Percentiles rank a stretch among this genome's conserved stretches.
Evolutionary conservation across 2,797 vertebrate species (phyloP).

Genomic region (Lacerta bilineata): DNA sequence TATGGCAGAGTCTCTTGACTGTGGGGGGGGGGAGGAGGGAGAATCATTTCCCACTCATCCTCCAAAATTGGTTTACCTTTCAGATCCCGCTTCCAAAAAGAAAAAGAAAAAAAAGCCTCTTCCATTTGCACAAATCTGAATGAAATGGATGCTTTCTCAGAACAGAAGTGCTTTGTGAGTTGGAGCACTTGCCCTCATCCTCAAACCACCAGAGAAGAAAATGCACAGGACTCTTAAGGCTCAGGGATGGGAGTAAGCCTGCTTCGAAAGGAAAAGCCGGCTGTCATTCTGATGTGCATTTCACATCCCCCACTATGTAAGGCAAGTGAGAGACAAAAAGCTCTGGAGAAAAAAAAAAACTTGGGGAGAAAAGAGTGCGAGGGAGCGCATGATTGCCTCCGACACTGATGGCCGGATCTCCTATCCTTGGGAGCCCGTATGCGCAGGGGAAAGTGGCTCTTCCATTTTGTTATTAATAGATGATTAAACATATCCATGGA

Average conservation of each 20-base stretch:
- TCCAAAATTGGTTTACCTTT: not conserved
- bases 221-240: not conserved
- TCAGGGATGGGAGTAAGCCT: conserved; percentile 28
- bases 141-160: not conserved
- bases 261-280: conserved; percentile 24
- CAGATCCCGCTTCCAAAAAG: not conserved
- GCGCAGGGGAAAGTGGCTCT: not conserved
- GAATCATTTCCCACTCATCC: not conserved
- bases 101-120: not conserved
- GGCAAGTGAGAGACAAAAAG: conserved; percentile 41
- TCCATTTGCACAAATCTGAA: conserved; percentile 23
- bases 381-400: not conserved
- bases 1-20: rapidly evolving
- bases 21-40: not conserved
- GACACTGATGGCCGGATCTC: not conserved
- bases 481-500: not conserved
- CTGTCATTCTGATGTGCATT: conserved; percentile 11
- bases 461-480: conserved; percentile 16
- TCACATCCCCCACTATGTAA: not conserved
- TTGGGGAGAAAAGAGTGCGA: conserved; percentile 21
- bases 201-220: conserved; percentile 1
- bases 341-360: not conserved
- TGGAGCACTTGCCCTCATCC: not conserved
- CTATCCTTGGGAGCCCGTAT: not conserved
- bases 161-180: not conserved